Percentiles rank a stretch among this genome's conserved stretches.
These are phyloP conservation scores for Athrips mouffetella DNA, from an alignment of 2,888 invertebrate species.

Conservation along the genomic window DNA sequence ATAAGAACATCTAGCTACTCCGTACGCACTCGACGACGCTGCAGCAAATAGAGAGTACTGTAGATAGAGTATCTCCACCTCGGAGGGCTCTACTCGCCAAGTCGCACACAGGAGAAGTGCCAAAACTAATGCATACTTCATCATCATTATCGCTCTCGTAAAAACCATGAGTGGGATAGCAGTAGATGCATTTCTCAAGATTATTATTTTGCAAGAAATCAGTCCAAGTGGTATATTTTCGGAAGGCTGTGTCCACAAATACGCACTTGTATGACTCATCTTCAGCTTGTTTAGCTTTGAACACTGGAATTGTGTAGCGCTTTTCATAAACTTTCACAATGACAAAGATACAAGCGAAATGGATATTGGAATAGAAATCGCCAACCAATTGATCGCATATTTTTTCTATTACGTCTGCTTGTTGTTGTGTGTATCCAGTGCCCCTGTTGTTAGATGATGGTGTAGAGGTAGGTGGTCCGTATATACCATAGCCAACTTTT, in stretches of 20 bases:
- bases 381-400: conserved; percentile 15
- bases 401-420: conserved; percentile 12
- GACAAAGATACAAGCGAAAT: conserved; percentile 16
- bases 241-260: conserved; percentile 12
- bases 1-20: conserved; percentile 8
- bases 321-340: conserved; percentile 10
- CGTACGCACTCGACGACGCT: conserved; percentile 15
- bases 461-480: conserved; percentile 9
- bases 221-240: conserved; percentile 12
- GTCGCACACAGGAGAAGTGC: conserved; percentile 16
- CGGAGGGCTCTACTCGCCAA: conserved; percentile 12
- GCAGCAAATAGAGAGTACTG: conserved; percentile 13
- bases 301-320: conserved; percentile 15
- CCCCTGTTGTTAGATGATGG: conserved; percentile 1
- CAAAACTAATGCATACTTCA: conserved; percentile 13
- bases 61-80: conserved; percentile 5
- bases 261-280: conserved; percentile 6
- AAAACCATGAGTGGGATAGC: conserved; percentile 11
- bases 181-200: conserved; percentile 13
- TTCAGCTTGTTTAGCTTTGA: conserved; percentile 13
- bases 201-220: conserved; percentile 12
- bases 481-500: conserved; percentile 17
- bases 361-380: conserved; percentile 4
- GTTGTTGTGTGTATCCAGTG: conserved; percentile 15
- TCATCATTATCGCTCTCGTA: background rate